These are phyloP conservation scores for Aplodontia rufa DNA, from an alignment of 2,113 vertebrate species.

Conservation along the genomic window DNA sequence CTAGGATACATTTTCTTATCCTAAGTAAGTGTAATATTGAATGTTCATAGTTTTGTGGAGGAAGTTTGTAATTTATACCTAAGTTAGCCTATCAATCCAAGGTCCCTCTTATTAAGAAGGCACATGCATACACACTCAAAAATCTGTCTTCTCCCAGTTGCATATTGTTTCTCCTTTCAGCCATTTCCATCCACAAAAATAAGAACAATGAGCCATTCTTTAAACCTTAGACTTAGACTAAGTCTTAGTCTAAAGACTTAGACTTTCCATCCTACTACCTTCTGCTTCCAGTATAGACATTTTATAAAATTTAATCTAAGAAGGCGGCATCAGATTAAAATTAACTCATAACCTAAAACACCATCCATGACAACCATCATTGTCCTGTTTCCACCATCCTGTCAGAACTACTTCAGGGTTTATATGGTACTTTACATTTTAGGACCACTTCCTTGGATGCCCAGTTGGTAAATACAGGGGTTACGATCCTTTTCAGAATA, in stretches of 20 bases:
- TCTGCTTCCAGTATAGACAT: not conserved
- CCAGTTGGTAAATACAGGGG: not conserved
- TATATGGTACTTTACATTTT: not conserved
- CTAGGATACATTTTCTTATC: not conserved
- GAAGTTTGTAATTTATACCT: not conserved
- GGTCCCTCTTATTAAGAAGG: not conserved
- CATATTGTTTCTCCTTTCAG: not conserved
- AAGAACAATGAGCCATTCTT: not conserved
- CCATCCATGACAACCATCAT: not conserved
- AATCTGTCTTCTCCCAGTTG: not conserved
- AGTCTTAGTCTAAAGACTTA: no score
- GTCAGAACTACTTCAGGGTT: not conserved
- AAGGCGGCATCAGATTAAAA: not conserved
- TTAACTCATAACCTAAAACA: not conserved
- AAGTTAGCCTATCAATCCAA: not conserved
- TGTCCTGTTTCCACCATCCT: not conserved
- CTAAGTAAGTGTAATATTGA: not conserved
- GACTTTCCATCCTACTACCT: not conserved
- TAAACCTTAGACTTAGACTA: no score
- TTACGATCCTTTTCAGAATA: not conserved
- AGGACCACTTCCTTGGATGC: not conserved
- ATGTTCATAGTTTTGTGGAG: not conserved
- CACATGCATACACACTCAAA: fast-evolving
- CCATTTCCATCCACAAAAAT: not conserved
- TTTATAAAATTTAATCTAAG: not conserved